Base-by-base conservation (phyloP, 2,113 vertebrate species). In the Otolemur garnettii region DNA sequence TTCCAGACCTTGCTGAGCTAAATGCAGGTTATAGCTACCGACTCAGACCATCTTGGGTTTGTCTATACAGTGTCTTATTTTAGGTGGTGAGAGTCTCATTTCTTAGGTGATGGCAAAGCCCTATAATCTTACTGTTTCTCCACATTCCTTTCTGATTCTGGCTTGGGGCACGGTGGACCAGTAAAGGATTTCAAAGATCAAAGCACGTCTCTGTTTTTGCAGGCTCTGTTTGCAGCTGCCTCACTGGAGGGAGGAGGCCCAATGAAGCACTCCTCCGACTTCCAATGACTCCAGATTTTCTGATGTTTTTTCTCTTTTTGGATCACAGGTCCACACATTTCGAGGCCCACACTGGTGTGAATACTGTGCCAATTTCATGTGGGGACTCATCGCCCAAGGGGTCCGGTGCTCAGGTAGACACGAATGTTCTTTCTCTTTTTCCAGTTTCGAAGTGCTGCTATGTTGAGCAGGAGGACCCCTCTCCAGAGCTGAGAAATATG, bases 331-430 rank as follows among this genome's bases (percentile, higher is more conserved):
- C 86, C 99, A 99, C 86, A 99, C 99, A 0, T 99, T 99, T 97
- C 98, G 99, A 98, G 99, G 99, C 95, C 99, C 99, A 0, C 99
- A 99, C 96, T 99, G 99, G 99, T 99, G 99, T 97, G 99, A 99
- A 97, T 99, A 99, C 98, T 99, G 99, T 94, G 99, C 99, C 98
- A 99, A 99, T 98, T 99, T 99, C 98, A 99, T 99, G 99, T 99
- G 99, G 99, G 99, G 99, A 72, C 99, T 99, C 97, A 99, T 99
- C 66, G 99, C 99, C 98, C 99, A 99, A 98, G 99, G 99, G 74
- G 99, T 99, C 97, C 99, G 99, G 83, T 99, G 99, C 98, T 99
- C 99, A 99, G 99, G 99, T 99, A 99, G 69, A 64, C 28, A 66
- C 3, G 57, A 1, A 18, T 10, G 92, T 79, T 26, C 68, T 33